These are phyloP conservation scores for Limnephilus lunatus DNA, from an alignment of 2,888 invertebrate genomes.

Conservation along the genomic window DNA sequence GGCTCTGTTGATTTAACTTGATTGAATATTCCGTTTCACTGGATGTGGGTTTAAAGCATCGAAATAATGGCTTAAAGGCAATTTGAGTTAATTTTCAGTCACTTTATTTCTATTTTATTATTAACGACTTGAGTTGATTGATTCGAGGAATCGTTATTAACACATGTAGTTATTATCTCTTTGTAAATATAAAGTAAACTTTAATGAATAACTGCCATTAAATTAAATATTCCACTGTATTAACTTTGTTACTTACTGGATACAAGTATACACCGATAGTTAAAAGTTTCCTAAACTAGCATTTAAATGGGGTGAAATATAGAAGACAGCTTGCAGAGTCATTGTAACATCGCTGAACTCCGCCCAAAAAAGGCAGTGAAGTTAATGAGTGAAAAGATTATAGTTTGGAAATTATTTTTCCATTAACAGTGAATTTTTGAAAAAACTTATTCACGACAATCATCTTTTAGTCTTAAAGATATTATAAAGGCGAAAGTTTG, in stretches of 20 bases:
- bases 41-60: conserved; percentile 14
- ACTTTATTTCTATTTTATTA: background rate
- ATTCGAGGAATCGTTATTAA: background rate
- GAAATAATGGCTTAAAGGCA: conserved; percentile 5
- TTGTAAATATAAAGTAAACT: background rate
- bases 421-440: no score
- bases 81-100: conserved; percentile 5
- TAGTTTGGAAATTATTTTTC: no score
- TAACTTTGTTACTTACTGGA: background rate
- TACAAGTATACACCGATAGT: background rate
- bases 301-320: background rate
- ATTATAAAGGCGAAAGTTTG: no score
- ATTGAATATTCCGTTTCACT: conserved; percentile 41
- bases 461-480: no score
- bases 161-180: background rate
- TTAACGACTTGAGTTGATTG: conserved; percentile 15
- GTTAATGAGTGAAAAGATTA: background rate
- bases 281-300: background rate
- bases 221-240: background rate
- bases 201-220: background rate
- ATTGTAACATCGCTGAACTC: background rate
- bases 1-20: background rate
- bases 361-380: background rate
- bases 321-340: background rate
- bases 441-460: no score